Conservation (phyloP, 1,140 invertebrate genomes). For the Nylanderia fulva region DNA sequence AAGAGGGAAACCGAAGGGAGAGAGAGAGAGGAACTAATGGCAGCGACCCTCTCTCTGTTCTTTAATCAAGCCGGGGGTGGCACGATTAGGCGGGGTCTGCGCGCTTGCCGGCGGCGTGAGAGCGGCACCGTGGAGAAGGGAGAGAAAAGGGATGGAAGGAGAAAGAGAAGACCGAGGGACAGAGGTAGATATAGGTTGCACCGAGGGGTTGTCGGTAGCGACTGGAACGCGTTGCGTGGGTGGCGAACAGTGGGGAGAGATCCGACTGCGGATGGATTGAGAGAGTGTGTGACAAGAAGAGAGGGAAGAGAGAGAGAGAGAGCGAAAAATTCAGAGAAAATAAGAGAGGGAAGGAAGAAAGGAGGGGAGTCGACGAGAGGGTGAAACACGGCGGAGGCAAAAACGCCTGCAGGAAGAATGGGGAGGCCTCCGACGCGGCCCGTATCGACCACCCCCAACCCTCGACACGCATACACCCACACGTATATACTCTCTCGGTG, state of each 20-base stretch:
- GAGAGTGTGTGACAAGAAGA: slow-evolving; percentile 34
- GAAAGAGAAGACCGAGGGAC: slow-evolving; percentile 71
- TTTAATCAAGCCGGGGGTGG: slow-evolving; percentile 84
- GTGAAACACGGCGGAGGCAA: slow-evolving; percentile 77
- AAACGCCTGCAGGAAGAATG: slow-evolving; percentile 84
- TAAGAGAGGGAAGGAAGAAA: background rate
- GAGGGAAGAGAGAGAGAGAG: background rate
- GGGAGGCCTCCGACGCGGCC: slow-evolving; percentile 82
- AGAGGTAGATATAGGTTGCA: slow-evolving; percentile 66
- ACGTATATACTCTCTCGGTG: slow-evolving; percentile 52
- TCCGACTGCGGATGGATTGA: slow-evolving; percentile 62
- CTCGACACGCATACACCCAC: slow-evolving; percentile 36
- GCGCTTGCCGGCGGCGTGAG: slow-evolving; percentile 74
- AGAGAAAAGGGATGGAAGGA: slow-evolving; percentile 62
- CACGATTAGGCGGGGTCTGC: slow-evolving; percentile 82
- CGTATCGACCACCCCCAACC: slow-evolving; percentile 83
- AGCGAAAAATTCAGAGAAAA: background rate
- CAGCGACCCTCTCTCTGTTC: slow-evolving; percentile 79
- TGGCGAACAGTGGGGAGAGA: slow-evolving; percentile 67
- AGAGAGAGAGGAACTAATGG: slow-evolving; percentile 65
- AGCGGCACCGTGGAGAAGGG: slow-evolving; percentile 47
- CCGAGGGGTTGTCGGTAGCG: slow-evolving; percentile 64
- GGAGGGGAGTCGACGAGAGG: background rate
- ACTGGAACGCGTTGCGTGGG: slow-evolving; percentile 71
- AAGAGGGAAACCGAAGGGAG: background rate